Conservation (phyloP, 1,140 invertebrate genomes). For the Plodia interpunctella region DNA sequence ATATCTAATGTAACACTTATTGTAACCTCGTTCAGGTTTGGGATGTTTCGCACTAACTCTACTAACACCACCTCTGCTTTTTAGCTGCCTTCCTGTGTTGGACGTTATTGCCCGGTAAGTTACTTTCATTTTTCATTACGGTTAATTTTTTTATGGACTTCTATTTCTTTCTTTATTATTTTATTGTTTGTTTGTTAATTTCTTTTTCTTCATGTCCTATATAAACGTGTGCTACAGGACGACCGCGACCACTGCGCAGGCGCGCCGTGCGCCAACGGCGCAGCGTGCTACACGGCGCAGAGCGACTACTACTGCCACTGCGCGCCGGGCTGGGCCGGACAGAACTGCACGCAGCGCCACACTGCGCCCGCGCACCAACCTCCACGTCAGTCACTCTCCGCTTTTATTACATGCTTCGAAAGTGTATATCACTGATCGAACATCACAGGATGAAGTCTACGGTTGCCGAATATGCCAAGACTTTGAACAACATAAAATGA, state of each 20-base stretch:
- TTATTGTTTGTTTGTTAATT: too few relatives aligned
- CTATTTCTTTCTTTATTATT: too few relatives aligned
- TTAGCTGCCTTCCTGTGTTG: constrained; percentile 65
- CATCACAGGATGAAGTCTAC: too few relatives aligned
- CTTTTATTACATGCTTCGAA: constrained; percentile 31
- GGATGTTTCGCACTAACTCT: constrained; percentile 40
- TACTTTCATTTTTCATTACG: not conserved
- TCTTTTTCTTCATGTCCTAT: too few relatives aligned
- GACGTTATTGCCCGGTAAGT: constrained; percentile 68
- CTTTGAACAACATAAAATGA: too few relatives aligned
- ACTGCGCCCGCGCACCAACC: constrained; percentile 26
- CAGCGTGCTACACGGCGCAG: constrained; percentile 89
- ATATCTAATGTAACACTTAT: not conserved
- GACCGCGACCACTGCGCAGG: constrained; percentile 90
- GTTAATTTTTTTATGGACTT: too few relatives aligned
- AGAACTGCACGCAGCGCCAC: constrained; percentile 88
- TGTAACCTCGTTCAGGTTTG: constrained; percentile 8
- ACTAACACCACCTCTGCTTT: constrained; percentile 61
- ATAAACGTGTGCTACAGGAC: constrained; percentile 72
- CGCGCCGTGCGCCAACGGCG: constrained; percentile 88
- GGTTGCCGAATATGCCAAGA: too few relatives aligned
- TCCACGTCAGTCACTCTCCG: constrained; percentile 49
- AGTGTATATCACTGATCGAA: too few relatives aligned
- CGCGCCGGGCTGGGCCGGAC: constrained; percentile 89
- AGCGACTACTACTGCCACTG: constrained; percentile 95